Conservation (phyloP, 2,113 vertebrate species). For the Odocoileus virginianus region DNA sequence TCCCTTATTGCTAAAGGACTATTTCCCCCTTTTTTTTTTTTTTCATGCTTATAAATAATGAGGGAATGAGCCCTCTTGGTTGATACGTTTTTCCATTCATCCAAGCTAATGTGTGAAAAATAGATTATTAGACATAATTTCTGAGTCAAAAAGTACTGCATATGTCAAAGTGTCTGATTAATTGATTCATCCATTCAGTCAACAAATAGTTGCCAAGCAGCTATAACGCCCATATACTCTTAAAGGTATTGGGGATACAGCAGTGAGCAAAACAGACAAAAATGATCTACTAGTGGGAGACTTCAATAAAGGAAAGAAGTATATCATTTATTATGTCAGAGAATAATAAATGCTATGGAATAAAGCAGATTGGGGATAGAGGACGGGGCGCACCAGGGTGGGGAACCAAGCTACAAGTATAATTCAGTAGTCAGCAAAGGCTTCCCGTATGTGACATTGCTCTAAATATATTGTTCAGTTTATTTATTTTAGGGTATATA, state of each 20-base stretch:
- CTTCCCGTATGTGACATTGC: not conserved
- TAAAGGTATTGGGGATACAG: not conserved
- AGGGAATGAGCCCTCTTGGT: not conserved
- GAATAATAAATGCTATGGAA: not conserved
- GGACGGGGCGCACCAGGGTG: too few relatives aligned
- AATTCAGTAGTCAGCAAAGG: not conserved
- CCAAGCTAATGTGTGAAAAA: not conserved
- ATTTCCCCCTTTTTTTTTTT: not conserved
- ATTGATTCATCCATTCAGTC: not conserved
- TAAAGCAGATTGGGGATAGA: not conserved
- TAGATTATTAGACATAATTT: not conserved
- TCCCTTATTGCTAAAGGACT: not conserved
- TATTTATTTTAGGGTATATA: not conserved
- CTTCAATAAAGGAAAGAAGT: not conserved
- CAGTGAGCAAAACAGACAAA: not conserved
- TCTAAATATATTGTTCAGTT: not conserved
- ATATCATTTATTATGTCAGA: not conserved
- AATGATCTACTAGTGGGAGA: not conserved
- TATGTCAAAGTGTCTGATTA: not conserved
- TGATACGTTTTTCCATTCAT: not conserved
- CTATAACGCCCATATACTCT: not conserved
- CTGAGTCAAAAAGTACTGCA: not conserved
- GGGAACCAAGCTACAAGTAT: not conserved
- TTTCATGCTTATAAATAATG: not conserved
- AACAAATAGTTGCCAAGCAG: not conserved